phyloP scores from a whole-genome alignment of 2,888 invertebrate species.

The Anaspis maculata region DNA sequence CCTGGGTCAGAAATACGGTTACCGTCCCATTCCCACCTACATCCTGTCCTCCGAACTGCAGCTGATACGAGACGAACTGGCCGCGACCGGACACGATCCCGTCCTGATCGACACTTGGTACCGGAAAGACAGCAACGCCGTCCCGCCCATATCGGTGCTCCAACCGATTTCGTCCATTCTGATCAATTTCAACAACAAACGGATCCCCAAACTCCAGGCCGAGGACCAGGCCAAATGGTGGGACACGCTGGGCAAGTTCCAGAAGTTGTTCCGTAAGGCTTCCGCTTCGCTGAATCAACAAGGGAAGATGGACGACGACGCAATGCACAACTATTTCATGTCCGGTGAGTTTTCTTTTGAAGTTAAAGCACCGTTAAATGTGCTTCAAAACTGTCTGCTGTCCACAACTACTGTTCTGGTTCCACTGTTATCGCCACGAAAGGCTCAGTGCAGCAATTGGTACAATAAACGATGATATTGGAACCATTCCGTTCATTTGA shows the following conservation, averaged over 20 bases:
- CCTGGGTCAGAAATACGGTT: constrained; percentile 96
- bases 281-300: constrained; percentile 75
- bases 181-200: constrained; percentile 96
- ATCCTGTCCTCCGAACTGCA: constrained; percentile 87
- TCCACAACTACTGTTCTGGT: too few relatives aligned
- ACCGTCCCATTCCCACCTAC: constrained; percentile 93
- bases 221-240: constrained; percentile 97
- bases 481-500: too few relatives aligned
- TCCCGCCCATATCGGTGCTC: constrained; percentile 87
- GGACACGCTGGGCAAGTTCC: constrained; percentile 93
- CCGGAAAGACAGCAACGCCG: constrained; percentile 91
- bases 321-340: constrained; percentile 98
- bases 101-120: constrained; percentile 89
- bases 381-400: neutral
- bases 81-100: constrained; percentile 73
- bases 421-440: too few relatives aligned
- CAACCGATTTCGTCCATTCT: constrained; percentile 96
- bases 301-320: constrained; percentile 82
- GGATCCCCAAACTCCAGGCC: constrained; percentile 89
- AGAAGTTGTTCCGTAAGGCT: constrained; percentile 87
- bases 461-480: too few relatives aligned
- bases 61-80: constrained; percentile 76
- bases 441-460: too few relatives aligned
- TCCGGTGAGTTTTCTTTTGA: too few relatives aligned
- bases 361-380: constrained; percentile 49